These are phyloP conservation scores for Crocidura indochinensis DNA, from an alignment of 2,797 vertebrate species.

Conservation along the genomic window DNA sequence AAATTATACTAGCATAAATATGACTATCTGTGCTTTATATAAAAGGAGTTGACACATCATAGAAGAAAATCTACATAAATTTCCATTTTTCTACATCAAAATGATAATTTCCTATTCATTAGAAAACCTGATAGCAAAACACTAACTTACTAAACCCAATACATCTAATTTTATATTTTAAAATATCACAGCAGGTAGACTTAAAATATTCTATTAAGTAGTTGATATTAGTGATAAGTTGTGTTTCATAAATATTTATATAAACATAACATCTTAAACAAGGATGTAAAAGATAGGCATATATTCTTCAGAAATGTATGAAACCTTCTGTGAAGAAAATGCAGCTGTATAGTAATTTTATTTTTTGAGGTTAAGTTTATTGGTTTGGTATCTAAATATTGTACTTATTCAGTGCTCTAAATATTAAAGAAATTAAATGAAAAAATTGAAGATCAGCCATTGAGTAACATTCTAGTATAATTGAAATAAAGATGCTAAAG, in stretches of 20 bases:
- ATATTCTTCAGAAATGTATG: neutral
- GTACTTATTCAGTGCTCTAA: slow-evolving; percentile 59
- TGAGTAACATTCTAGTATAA: slow-evolving; percentile 53
- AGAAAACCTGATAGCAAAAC: slow-evolving; percentile 35
- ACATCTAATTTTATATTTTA: slow-evolving; percentile 32
- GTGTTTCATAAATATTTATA: neutral
- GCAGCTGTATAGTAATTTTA: slow-evolving; percentile 50
- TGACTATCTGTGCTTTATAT: slow-evolving; percentile 28
- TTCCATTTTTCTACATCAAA: slow-evolving; percentile 33
- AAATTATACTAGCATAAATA: slow-evolving; percentile 31
- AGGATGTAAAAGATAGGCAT: slow-evolving; percentile 31
- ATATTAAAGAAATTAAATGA: slow-evolving; percentile 50
- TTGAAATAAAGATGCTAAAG: slow-evolving; percentile 21
- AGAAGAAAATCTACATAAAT: slow-evolving; percentile 38
- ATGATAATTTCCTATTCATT: slow-evolving; percentile 69
- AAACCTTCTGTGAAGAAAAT: slow-evolving; percentile 36
- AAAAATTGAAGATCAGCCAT: slow-evolving; percentile 66
- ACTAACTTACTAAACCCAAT: slow-evolving; percentile 44
- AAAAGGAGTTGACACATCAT: slow-evolving; percentile 61
- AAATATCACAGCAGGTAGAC: neutral
- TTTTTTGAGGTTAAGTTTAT: slow-evolving; percentile 63
- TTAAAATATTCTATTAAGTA: neutral
- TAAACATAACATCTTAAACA: neutral
- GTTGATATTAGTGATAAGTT: neutral
- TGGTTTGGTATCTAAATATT: slow-evolving; percentile 55